Base-by-base conservation (phyloP, 2,113 vertebrate species). In the Trematomus loennbergii region DNA sequence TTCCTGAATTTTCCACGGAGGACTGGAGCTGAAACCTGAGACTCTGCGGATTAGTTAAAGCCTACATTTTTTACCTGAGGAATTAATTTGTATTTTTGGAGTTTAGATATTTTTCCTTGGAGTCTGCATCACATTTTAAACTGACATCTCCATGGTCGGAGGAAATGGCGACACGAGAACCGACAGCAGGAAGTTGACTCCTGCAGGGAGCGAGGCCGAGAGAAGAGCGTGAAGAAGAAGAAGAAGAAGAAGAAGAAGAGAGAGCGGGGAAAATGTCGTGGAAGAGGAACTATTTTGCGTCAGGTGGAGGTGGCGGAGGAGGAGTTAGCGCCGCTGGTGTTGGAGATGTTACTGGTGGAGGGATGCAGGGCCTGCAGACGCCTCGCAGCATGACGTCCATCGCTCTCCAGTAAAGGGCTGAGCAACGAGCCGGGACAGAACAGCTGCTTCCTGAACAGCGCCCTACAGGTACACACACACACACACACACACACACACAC, bases 361-460 rank as follows among this genome's bases (percentile, higher is more conserved):
- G 75, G 20, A 92, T 97, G n/a, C 96, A 96, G 73, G 96, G 96
- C 33, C 96, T 98, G 93, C 95, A 97, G 91, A 94, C 96, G 9
- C 97, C 97, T 79, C 94, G 96, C 69, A 97, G 94, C 86, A 96
- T 96, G 89, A 96, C 96, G 20, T 99, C 97, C 81, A 98, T 99
- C 79, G 97, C 97, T 85, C 97, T n/a, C 97, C 62, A 98, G 97
- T 89, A 99, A 99, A 94, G 98, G 98, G 52, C 96, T 99, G 92
- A 98, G 96, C 94, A 99, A 99, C 75, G 97, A 98, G 82, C 98
- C 98, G 0, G 98, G 98, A 64, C 97, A 99, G 89, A 99, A 99
- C 93, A 99, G 97, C 93, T 99, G 98, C 94, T 99, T 99, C 91
- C 96, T 99, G 87, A 99, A 99, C 86, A 99, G 97, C 45, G 98